Conservation (phyloP, 37 sponge, comb jelly and placozoan species). For the Amphimedon queenslandica region DNA sequence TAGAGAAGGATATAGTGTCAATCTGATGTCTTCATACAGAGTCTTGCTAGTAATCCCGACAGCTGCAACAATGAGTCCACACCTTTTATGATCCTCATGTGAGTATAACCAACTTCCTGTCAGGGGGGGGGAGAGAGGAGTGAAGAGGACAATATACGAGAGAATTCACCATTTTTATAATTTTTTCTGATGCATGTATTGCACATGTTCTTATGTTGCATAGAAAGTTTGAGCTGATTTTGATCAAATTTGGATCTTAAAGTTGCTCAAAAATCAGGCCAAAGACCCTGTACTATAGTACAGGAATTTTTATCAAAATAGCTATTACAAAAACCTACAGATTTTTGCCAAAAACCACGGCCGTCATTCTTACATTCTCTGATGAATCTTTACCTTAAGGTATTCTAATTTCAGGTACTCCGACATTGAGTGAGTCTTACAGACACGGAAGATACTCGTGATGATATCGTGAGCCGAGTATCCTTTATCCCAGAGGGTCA, state of each 20-base stretch:
- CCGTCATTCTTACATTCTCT: no score
- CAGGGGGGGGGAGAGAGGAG: background rate
- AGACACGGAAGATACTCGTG: conserved; percentile 90
- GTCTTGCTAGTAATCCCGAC: conserved; percentile 87
- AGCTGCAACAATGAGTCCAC: conserved; percentile 91
- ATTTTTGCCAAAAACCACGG: background rate
- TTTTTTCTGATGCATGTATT: no score
- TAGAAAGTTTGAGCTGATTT: no score
- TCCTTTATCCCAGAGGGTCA: conserved; percentile 93
- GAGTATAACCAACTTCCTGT: conserved; percentile 95
- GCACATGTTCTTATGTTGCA: no score
- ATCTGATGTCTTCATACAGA: conserved; percentile 63
- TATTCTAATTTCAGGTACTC: conserved; percentile 97
- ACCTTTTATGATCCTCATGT: conserved; percentile 88
- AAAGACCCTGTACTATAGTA: no score
- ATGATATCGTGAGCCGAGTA: conserved; percentile 97
- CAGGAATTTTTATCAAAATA: background rate
- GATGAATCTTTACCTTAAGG: conserved; percentile 62
- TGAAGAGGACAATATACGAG: no score
- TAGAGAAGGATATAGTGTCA: no score
- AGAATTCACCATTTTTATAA: no score
- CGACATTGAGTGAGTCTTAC: conserved; percentile 83
- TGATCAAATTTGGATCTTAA: no score
- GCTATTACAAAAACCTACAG: background rate
- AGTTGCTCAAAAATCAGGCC: no score